Conservation (phyloP, 2,113 vertebrate species). For the Notothenia coriiceps region DNA sequence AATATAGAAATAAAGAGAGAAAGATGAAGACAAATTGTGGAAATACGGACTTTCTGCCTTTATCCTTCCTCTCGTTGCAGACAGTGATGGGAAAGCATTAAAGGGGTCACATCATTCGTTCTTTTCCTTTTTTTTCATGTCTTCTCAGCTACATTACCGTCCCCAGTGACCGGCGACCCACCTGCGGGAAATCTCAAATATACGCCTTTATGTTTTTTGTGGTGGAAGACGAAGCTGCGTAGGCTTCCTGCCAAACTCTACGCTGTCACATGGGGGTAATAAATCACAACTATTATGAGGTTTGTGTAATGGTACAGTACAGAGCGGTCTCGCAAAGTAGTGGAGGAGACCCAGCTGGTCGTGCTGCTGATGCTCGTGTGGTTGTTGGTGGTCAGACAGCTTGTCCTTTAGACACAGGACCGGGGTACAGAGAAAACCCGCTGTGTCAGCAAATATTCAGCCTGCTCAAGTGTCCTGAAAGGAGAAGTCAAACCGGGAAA, state of each 20-base stretch:
- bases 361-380: slow-evolving; percentile 57
- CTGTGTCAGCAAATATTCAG: slow-evolving; percentile 55
- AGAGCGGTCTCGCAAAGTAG: slow-evolving; percentile 34
- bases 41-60: slow-evolving; percentile 47
- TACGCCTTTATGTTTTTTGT: slow-evolving; percentile 61
- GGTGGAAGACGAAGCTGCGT: slow-evolving; percentile 63
- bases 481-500: slow-evolving; percentile 19
- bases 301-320: slow-evolving; percentile 65
- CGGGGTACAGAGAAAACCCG: not conserved
- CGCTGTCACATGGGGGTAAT: slow-evolving; percentile 72
- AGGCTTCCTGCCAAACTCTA: slow-evolving; percentile 60
- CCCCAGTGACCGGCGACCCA: slow-evolving; percentile 29
- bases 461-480: slow-evolving; percentile 25
- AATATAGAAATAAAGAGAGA: not conserved
- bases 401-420: slow-evolving; percentile 41
- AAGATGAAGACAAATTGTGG: not conserved
- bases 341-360: slow-evolving; percentile 44
- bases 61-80: slow-evolving; percentile 12
- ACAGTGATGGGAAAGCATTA: slow-evolving; percentile 17
- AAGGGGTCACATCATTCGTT: slow-evolving; percentile 38
- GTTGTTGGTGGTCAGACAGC: slow-evolving; percentile 70
- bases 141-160: slow-evolving; percentile 17
- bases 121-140: slow-evolving; percentile 15
- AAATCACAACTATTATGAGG: slow-evolving; percentile 78
- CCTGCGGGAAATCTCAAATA: slow-evolving; percentile 50